phyloP scores from a whole-genome alignment of 2,888 invertebrate species.

The Caradrina kadenii region DNA sequence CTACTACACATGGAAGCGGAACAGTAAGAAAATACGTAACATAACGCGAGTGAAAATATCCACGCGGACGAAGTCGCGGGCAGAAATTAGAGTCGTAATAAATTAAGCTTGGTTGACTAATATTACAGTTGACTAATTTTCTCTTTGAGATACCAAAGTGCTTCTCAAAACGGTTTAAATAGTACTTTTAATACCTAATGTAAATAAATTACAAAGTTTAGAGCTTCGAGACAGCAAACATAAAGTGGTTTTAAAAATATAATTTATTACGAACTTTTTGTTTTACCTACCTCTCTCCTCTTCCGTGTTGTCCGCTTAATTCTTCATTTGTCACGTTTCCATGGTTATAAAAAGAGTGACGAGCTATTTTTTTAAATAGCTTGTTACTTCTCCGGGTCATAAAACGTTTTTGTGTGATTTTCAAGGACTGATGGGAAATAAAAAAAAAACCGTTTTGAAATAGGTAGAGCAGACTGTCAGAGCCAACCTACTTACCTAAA shows the following conservation, averaged over 20 bases:
- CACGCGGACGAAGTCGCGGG: too few species aligned
- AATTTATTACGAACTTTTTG: conserved; percentile 42
- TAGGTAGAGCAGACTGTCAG: not conserved
- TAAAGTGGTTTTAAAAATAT: conserved; percentile 39
- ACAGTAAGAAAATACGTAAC: too few species aligned
- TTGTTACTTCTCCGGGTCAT: conserved; percentile 30
- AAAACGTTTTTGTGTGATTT: conserved; percentile 29
- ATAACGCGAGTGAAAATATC: too few species aligned
- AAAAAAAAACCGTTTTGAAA: conserved; percentile 2
- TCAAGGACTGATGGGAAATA: conserved; percentile 31
- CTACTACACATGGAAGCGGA: too few species aligned
- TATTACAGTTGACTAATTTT: conserved; percentile 40
- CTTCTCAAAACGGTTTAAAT: conserved; percentile 12
- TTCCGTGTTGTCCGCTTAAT: conserved; percentile 37
- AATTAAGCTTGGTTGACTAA: conserved; percentile 8
- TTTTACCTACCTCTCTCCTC: conserved; percentile 2
- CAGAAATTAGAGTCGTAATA: too few species aligned
- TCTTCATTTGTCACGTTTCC: conserved; percentile 47
- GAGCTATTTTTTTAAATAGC: conserved; percentile 20
- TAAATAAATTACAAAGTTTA: conserved; percentile 23
- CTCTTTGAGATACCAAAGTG: conserved; percentile 16
- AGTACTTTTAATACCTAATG: conserved; percentile 1
- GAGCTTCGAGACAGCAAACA: conserved; percentile 15
- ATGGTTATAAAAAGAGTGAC: conserved; percentile 21
- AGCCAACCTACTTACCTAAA: not conserved